phyloP scores from a whole-genome alignment of 2,888 invertebrate genomes.

The Eutolmus rufibarbis region DNA sequence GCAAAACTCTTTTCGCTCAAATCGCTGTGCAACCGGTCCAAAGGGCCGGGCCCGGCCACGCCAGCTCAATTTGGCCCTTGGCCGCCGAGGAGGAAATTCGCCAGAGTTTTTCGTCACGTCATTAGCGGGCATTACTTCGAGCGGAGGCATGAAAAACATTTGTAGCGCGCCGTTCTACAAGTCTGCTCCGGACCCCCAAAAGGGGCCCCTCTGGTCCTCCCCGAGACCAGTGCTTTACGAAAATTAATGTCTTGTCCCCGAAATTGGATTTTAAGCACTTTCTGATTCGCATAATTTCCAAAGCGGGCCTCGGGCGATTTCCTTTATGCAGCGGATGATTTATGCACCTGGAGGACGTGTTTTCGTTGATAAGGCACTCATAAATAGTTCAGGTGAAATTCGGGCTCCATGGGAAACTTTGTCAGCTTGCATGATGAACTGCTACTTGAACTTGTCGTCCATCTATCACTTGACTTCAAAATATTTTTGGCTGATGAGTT shows the following conservation, averaged over 20 bases:
- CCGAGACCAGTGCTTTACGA: neutral
- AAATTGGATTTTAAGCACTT: slow-evolving; percentile 40
- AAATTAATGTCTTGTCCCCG: slow-evolving; percentile 40
- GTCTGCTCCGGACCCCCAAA: neutral
- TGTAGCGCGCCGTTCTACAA: slow-evolving; percentile 19
- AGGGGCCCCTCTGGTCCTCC: neutral
- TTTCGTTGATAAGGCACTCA: neutral
- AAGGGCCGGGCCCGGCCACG: neutral
- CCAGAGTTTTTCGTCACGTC: slow-evolving; percentile 38
- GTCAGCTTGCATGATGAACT: neutral
- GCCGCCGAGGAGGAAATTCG: neutral
- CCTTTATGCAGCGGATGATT: neutral
- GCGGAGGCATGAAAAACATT: slow-evolving; percentile 38
- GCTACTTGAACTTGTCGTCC: neutral
- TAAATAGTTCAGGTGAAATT: slow-evolving; percentile 22
- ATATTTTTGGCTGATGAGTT: neutral
- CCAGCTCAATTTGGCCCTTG: slow-evolving; percentile 9
- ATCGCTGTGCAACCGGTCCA: neutral
- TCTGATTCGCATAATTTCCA: slow-evolving; percentile 33
- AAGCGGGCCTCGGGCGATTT: neutral
- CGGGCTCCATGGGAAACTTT: neutral
- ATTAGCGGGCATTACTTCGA: slow-evolving; percentile 38
- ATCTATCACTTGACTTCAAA: neutral
- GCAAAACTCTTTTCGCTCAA: neutral
- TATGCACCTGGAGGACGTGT: slow-evolving; percentile 9